A percentile compares a stretch with the other conserved stretches of the same genome.
These are phyloP conservation scores for Rhinatrema bivittatum DNA, from an alignment of 2,797 vertebrate species.

Conservation along the genomic window DNA sequence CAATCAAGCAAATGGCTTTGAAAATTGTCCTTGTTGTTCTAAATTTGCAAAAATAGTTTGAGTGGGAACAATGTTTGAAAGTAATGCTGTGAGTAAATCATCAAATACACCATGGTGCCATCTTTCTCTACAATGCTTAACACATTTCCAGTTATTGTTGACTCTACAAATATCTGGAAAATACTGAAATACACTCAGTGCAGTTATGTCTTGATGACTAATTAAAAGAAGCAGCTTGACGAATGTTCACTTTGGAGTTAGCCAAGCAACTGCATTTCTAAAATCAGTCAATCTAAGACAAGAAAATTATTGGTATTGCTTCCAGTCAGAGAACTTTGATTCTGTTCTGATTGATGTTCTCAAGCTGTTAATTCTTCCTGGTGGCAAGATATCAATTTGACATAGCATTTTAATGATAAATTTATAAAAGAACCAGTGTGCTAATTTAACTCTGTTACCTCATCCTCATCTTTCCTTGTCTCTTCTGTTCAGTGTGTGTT, in stretches of 20 bases:
- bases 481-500: no score
- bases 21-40: no score
- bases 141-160: no score
- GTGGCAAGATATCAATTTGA: constrained; percentile 9
- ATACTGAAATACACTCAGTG: background rate
- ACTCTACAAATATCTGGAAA: constrained; percentile 6
- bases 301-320: constrained; percentile 21
- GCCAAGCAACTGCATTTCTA: constrained; percentile 7
- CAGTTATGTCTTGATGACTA: background rate
- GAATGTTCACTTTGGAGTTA: constrained; percentile 22
- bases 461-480: no score
- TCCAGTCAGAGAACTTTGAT: constrained; percentile 28
- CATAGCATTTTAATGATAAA: constrained; percentile 7
- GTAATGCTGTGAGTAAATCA: no score
- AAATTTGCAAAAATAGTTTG: no score
- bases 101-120: no score
- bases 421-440: constrained; percentile 15
- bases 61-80: no score
- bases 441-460: constrained; percentile 10
- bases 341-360: constrained; percentile 16
- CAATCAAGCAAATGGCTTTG: no score
- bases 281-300: constrained; percentile 7
- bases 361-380: constrained; percentile 16
- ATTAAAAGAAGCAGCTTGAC: constrained; percentile 25
- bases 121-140: no score